Base-by-base conservation (phyloP, 1,140 invertebrate genomes). In the Ceratosolen fusciceps region DNA sequence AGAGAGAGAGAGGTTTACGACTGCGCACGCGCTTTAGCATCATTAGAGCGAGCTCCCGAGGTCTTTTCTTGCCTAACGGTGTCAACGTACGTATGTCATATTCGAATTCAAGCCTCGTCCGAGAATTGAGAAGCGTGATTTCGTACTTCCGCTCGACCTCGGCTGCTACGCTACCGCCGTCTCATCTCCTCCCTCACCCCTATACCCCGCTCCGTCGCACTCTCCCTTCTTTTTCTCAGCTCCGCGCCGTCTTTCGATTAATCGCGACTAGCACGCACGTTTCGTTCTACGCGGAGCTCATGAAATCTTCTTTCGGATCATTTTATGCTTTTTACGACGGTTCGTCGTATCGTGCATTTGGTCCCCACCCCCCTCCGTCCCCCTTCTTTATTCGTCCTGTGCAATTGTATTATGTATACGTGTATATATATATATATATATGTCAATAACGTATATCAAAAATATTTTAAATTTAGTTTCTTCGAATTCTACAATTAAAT, bases 101-200 rank as follows among this genome's bases (percentile, higher is more conserved):
- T 85, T 88, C 84, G 85, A 88, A 88, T 88, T 86, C 87, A 83
- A 80, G 52, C 62, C 84, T 83, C 82, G 84, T 83, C 39, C 75
- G 62, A 54, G 74, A 72, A 67, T 79, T 76, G 80, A 80, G 58
- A 81, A 83, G 79, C 79, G 81, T 83, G 79, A 83, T 84, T 83
- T 83, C 79, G 52, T 54, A 80, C 58, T 80, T 80, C 79, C 79
- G 79, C 43, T 73, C 79, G 68, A 60, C 65, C 54, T 74, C 77
- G 67, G 56, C 82, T 78, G 16, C 67, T 52, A 29, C 37, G 34
- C 54, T 5, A 16, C 1, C 60, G 16, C 47, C 37, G 34, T 21
- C 31, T 74, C n/a, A 72, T 65, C 58, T 75, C 37, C n/a, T 72
- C 49, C 34, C 26, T n/a, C 34, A 14, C 43, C 49, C 34, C 70